Conservation (phyloP, 2,888 invertebrate species). For the Dasysyrphus tricinctus region DNA sequence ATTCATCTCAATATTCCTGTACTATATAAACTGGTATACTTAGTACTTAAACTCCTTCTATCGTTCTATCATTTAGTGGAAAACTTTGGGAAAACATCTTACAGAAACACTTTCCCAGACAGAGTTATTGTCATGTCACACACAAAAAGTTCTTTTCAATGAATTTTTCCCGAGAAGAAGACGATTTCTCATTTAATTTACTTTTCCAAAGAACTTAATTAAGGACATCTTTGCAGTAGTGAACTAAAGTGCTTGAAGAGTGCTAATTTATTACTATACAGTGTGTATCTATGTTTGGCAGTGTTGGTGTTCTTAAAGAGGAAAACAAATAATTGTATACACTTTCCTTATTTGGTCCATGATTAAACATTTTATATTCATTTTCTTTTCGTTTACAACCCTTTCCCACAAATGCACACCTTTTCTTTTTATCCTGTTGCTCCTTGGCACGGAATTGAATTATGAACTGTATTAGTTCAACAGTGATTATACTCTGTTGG, state of each 20-base stretch:
- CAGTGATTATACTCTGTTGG: constrained; percentile 82
- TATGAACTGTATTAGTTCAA: constrained; percentile 83
- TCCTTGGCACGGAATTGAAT: constrained; percentile 83
- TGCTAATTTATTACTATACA: constrained; percentile 36
- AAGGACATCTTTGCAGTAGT: constrained; percentile 32
- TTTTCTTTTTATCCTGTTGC: constrained; percentile 82
- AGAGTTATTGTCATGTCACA: constrained; percentile 17
- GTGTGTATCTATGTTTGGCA: not conserved
- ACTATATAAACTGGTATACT: not conserved
- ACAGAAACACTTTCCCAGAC: constrained; percentile 26
- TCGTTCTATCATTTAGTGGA: constrained; percentile 26
- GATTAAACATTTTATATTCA: constrained; percentile 47
- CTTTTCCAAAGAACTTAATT: constrained; percentile 37
- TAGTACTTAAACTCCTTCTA: constrained; percentile 39
- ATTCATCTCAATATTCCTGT: not conserved
- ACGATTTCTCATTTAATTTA: constrained; percentile 38
- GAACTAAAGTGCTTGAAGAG: constrained; percentile 27
- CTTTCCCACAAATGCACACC: constrained; percentile 76
- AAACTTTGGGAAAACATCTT: constrained; percentile 51
- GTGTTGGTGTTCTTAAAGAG: not conserved
- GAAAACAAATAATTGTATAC: constrained; percentile 50
- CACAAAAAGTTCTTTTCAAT: constrained; percentile 11
- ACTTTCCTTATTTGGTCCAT: constrained; percentile 76
- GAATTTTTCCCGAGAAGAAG: constrained; percentile 4
- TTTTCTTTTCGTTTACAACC: constrained; percentile 34